Evolutionary conservation across 2,113 vertebrate species (phyloP).

Genomic region (Diphyllodes magnificus): DNA sequence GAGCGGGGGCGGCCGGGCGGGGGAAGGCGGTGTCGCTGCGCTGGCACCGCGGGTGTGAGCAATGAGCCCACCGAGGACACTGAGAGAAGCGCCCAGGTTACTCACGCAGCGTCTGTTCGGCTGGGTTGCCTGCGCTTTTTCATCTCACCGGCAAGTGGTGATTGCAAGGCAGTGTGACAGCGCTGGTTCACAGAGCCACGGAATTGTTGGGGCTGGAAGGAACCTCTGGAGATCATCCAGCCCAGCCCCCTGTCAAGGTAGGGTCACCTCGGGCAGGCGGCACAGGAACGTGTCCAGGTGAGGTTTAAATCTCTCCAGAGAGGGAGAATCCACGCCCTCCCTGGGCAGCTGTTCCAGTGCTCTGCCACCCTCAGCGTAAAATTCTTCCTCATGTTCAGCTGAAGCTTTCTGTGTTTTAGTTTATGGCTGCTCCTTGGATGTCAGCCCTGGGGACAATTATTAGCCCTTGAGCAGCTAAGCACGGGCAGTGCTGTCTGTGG

Average conservation of each 20-base stretch:
- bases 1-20: neutral
- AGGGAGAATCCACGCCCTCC: neutral
- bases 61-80: rapidly evolving
- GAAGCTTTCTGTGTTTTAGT: neutral
- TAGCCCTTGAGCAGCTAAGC: neutral
- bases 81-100: rapidly evolving
- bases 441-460: no score
- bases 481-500: neutral
- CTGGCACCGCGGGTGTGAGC: rapidly evolving
- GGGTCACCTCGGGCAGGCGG: neutral
- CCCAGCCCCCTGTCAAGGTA: no score
- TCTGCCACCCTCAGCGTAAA: neutral
- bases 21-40: neutral
- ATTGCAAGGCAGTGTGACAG: rapidly evolving
- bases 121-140: rapidly evolving
- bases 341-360: neutral
- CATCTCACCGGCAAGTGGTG: rapidly evolving
- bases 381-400: neutral
- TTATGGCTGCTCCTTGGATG: rapidly evolving
- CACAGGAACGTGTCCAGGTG: neutral
- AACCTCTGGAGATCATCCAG: neutral
- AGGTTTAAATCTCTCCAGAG: neutral
- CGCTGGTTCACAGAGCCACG: neutral
- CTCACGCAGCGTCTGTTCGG: rapidly evolving
- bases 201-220: neutral